Evolutionary conservation across 2,113 vertebrate genomes (phyloP), one percentile per base, ranked within the genome.

Genomic region (Ictidomys tridecemlineatus): DNA sequence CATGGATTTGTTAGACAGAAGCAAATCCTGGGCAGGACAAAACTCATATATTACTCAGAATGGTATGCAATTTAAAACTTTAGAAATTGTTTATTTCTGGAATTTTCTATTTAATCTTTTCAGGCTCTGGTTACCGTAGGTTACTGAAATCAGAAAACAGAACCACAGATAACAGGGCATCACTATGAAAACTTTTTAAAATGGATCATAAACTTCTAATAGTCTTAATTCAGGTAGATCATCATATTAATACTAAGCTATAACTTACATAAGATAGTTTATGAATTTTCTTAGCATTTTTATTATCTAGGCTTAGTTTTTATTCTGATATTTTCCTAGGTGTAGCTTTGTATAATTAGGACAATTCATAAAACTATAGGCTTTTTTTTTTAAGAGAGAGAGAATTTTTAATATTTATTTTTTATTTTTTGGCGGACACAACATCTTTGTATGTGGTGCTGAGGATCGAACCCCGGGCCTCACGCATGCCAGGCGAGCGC

Each of bases 331-430:
- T 73, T 97, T 93, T 83, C 4, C 17, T 13, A n/a, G 42, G 39
- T 80, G 17, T 0, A n/a, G 51, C 51, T 93, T 96, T 92, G 72
- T 89, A 80, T 7, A 93, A 73, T 67, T 91, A 84, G 11, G 83
- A 83, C 88, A 88, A 93, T 48, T 91, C 24, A 67, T 73, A 72
- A 97, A 42, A 42, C 37, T 61, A 2, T 53, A 73, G 28, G 8
- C 56, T 96, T 96, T 95, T 93, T 51, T 51, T 48, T 51, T 51
- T 51, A 6, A 42, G 7, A 45, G 45, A 45, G 45, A 45, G 45
- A 45, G 7, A 45, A 45, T 45, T 45, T 45, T 45, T 45, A 45
- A 45, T 45, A 45, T 45, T 45, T 45, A 45, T 45, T 45, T 45
- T 45, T 45, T 45, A 45, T 6, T 45, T 45, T 45, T 45, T 7